Evolutionary conservation across 2,888 invertebrate genomes (phyloP), one percentile per base, ranked within the genome.

Genomic region (Drosophila ustulata): DNA sequence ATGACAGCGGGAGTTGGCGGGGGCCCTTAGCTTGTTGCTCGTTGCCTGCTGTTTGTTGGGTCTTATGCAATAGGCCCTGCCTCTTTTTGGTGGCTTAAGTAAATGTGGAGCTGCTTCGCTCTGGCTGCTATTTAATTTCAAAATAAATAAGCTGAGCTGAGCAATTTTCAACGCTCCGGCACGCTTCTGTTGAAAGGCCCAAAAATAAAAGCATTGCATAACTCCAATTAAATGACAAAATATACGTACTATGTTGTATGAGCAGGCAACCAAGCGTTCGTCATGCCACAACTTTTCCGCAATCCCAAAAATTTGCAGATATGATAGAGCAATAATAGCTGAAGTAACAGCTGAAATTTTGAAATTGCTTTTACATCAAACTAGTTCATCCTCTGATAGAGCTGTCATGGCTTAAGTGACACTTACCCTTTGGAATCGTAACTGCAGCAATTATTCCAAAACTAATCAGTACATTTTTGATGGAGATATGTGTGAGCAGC

Each of bases 101-200:
- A 88, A 82, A 70, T 75, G 62, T 69, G 72, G 61, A 57, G 41
- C 30, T 30, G 52, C 46, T 39, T 62, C 87, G 83, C 84, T 83
- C 87, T 32, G 84, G 34, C 88, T 73, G 55, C 66, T 63, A 88
- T 86, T 86, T 76, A 74, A 89, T 89, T 86, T 86, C 86, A 75
- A 85, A 85, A 85, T 63, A 70, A 65, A 66, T 82, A 69, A 73
- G 43, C 59, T 57, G 61, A 18, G 41, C 37, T 25, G 57, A 56
- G 67, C 52, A 86, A 89, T 86, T 86, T 88, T 89, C 72, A 86
- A 89, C 89, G 85, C 85, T 88, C 67, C 61, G 85, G 71, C 64
- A 72, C 73, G 72, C 67, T 67, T 88, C 73, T 84, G 68, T 78
- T 67, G 61, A 65, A 68, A 77, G 18, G 30, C 41, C 50, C 6